Base-by-base conservation (phyloP, 2,888 invertebrate genomes). In the Trissolcus japonicus region DNA sequence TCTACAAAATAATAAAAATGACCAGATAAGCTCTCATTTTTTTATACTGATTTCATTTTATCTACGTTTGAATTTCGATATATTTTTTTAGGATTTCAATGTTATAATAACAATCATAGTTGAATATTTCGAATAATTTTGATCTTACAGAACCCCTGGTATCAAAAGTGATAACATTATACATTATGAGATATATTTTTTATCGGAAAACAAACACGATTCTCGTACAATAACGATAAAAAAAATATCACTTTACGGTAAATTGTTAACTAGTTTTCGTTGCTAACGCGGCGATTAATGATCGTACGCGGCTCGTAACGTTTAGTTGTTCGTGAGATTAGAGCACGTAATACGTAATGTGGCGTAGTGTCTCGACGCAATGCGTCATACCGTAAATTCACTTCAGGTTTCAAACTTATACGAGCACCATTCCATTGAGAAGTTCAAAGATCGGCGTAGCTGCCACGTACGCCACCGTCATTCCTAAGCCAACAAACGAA, bases 291-390 rank as follows among this genome's bases (percentile, higher is more conserved):
- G 63, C 74, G 82, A 83, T 82, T 80, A 83, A 83, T 80, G 81
- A 83, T 82, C 80, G 79, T 79, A 76, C 79, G 79, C 56, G 78
- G 66, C 80, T 81, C 81, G 81, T 80, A 82, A 82, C 80, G 81
- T 82, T 83, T 75, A 73, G 78, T 79, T 76, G 65, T 78, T 80
- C 78, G 79, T 78, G 69, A 81, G 81, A 80, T 83, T 81, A 81
- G 72, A 60, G 50, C 59, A 46, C 72, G 66, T 73, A 75, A 78
- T 77, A 76, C 75, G 77, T 77, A 79, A 79, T 75, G 57, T 66
- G 59, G 65, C 66, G 68, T 75, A 66, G 11, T 11, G 11, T 75
- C 75, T 41, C 73, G 59, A 79, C 75, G 72, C 73, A 76, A 59
- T 79, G 77, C 75, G 77, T 77, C 75, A 75, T 74, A 71, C 57